phyloP scores from a whole-genome alignment of 2,888 invertebrate species.

The Ischnura elegans region DNA sequence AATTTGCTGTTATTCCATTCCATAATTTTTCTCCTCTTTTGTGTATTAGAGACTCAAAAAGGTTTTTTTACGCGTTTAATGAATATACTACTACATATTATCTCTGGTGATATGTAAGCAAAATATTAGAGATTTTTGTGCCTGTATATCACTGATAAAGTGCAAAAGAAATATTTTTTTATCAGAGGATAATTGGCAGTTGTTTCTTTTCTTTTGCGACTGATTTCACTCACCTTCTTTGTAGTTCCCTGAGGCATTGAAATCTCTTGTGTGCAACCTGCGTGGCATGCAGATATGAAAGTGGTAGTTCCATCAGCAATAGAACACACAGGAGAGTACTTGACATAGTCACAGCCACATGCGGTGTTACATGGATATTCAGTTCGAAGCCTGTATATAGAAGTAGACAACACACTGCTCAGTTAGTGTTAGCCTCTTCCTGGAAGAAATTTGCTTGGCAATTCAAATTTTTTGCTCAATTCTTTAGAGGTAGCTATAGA shows the following conservation, averaged over 20 bases:
- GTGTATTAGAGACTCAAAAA: too few relatives aligned
- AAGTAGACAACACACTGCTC: neutral
- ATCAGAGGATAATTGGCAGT: slow-evolving; percentile 62
- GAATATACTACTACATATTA: too few relatives aligned
- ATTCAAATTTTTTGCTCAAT: neutral
- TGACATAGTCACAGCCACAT: slow-evolving; percentile 85
- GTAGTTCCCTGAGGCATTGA: neutral
- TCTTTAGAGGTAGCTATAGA: too few relatives aligned
- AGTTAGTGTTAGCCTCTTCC: neutral
- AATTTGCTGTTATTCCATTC: too few relatives aligned
- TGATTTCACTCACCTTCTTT: slow-evolving; percentile 28
- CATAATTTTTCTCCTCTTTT: too few relatives aligned
- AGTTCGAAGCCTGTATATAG: slow-evolving; percentile 77
- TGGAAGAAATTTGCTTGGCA: neutral
- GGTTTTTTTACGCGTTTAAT: too few relatives aligned
- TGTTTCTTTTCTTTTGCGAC: neutral
- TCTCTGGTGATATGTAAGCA: too few relatives aligned
- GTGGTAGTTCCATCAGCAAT: slow-evolving; percentile 81
- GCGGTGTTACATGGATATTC: slow-evolving; percentile 81
- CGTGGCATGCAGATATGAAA: slow-evolving; percentile 90
- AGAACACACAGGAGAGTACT: slow-evolving; percentile 87
- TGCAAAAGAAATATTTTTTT: neutral
- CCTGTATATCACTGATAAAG: too few relatives aligned
- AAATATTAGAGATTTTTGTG: too few relatives aligned
- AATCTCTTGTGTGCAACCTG: slow-evolving; percentile 82